Conservation (phyloP, 2,888 invertebrate genomes). For the Leptinotarsa juncta region DNA sequence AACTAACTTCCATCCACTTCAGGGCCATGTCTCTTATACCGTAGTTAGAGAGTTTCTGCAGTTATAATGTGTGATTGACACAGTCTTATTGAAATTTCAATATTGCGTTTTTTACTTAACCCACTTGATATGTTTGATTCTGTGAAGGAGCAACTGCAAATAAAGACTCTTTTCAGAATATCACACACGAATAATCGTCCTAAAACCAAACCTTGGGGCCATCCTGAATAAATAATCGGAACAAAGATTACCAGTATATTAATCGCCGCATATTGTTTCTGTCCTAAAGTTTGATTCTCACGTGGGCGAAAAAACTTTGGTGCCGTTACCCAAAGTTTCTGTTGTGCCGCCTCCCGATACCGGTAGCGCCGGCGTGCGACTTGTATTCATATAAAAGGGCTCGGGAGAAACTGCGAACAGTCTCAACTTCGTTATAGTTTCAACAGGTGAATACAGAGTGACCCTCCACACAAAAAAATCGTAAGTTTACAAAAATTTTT, state of each 20-base stretch:
- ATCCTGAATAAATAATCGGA: too few relatives aligned
- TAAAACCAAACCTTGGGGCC: too few relatives aligned
- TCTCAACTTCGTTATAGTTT: conserved; percentile 49
- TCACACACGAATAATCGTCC: too few relatives aligned
- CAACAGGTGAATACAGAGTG: conserved; percentile 51
- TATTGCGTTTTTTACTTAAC: too few relatives aligned
- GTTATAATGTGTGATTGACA: too few relatives aligned
- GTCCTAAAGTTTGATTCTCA: neutral
- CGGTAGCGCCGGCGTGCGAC: conserved; percentile 53
- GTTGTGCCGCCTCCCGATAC: conserved; percentile 34
- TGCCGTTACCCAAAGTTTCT: conserved; percentile 22
- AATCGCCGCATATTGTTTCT: neutral
- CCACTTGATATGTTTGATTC: too few relatives aligned
- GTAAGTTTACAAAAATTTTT: conserved; percentile 18
- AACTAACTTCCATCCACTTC: too few relatives aligned
- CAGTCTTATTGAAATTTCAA: too few relatives aligned
- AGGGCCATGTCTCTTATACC: too few relatives aligned
- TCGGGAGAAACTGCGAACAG: conserved; percentile 48
- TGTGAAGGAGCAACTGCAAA: too few relatives aligned
- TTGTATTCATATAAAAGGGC: conserved; percentile 53
- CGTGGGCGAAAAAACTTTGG: neutral
- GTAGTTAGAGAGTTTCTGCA: too few relatives aligned
- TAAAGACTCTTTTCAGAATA: too few relatives aligned
- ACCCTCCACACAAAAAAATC: conserved; percentile 17
- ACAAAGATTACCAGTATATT: neutral